Percentiles rank a stretch among this genome's conserved stretches.
phyloP scores from a whole-genome alignment of 2,797 vertebrate genomes.

The Gambelia wislizenii region DNA sequence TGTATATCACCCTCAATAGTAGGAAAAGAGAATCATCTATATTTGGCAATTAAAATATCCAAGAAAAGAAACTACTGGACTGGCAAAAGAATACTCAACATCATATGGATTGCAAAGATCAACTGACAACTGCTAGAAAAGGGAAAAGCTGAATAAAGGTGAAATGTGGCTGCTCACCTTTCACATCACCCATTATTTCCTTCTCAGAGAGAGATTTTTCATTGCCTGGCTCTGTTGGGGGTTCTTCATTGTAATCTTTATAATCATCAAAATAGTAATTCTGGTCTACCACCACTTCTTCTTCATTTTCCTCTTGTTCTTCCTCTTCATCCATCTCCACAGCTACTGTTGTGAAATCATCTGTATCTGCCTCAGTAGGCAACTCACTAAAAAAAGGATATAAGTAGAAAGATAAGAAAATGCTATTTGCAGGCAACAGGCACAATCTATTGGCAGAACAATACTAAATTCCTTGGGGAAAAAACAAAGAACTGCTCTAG shows the following conservation, averaged over 20 bases:
- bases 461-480: too few species aligned
- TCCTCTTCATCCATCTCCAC: constrained; percentile 86
- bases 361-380: constrained; percentile 80
- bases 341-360: constrained; percentile 85
- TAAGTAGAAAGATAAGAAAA: constrained; percentile 24
- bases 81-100: constrained; percentile 12
- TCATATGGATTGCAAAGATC: not conserved
- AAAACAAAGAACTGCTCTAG: too few species aligned
- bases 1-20: constrained; percentile 28
- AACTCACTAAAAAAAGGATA: constrained; percentile 77
- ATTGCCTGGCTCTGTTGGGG: constrained; percentile 72
- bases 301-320: constrained; percentile 88
- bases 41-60: constrained; percentile 54
- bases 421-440: not conserved
- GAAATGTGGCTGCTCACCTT: constrained; percentile 81
- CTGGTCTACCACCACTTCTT: constrained; percentile 80
- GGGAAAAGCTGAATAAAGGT: not conserved
- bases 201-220: constrained; percentile 81
- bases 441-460: not conserved
- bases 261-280: constrained; percentile 82
- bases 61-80: constrained; percentile 36
- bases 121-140: not conserved
- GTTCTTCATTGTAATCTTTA: constrained; percentile 83
- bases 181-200: constrained; percentile 87
- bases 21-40: not conserved